These are phyloP conservation scores for Tipula vernalis DNA, from an alignment of 2,888 invertebrate species.

Conservation along the genomic window DNA sequence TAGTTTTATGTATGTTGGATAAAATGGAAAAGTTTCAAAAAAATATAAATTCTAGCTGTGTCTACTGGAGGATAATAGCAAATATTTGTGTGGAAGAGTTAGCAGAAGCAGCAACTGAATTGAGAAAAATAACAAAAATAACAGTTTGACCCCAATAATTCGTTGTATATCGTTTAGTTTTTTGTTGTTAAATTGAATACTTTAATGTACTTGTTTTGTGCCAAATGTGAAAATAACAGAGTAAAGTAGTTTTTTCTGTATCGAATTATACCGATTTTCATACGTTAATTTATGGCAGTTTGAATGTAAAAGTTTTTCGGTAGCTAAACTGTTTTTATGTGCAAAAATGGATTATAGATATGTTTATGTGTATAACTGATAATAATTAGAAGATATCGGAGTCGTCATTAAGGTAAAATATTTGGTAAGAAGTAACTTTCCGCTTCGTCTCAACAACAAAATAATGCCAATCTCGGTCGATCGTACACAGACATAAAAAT, in stretches of 20 bases:
- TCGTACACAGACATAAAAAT: too few species aligned
- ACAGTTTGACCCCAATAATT: background rate
- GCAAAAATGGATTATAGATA: too few species aligned
- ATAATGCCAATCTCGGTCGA: too few species aligned
- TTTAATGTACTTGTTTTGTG: background rate
- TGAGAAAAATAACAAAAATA: background rate
- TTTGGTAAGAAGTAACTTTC: background rate
- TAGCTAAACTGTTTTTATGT: background rate
- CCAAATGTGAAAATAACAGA: background rate
- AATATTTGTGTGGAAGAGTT: background rate
- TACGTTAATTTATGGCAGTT: background rate
- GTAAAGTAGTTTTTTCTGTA: background rate
- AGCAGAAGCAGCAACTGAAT: background rate
- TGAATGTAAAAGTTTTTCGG: background rate
- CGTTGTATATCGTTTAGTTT: background rate
- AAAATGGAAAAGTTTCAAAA: background rate
- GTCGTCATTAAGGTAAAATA: background rate
- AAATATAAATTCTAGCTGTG: background rate
- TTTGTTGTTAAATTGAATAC: background rate
- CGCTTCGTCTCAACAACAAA: too few species aligned
- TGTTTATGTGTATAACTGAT: background rate
- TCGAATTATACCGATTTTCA: background rate
- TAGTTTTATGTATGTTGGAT: background rate
- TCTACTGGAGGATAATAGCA: background rate
- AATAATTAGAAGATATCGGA: background rate